Percentiles rank a stretch among this genome's conserved stretches.
Evolutionary conservation across 1,140 invertebrate species (phyloP).

Genomic region (Halotydeus destructor): DNA sequence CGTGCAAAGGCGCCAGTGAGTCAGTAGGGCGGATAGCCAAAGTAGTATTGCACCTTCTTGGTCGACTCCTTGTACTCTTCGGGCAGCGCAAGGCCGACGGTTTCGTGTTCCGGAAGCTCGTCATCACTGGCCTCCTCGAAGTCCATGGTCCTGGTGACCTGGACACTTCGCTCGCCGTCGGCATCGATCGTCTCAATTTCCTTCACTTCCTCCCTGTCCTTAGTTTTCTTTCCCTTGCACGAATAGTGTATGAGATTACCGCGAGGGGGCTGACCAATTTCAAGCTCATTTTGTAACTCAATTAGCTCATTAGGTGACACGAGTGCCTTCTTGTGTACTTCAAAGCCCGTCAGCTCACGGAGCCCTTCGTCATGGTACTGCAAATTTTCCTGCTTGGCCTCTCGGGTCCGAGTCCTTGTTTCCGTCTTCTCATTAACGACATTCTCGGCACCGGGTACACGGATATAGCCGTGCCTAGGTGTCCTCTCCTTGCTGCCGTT

Average conservation of each 20-base stretch:
- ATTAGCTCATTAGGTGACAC: conserved; percentile 15
- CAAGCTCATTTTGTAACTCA: conserved; percentile 6
- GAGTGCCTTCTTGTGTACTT: conserved; percentile 16
- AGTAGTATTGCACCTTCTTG: no score
- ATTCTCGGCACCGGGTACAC: conserved; percentile 5
- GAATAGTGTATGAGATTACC: conserved; percentile 17
- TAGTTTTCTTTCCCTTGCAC: conserved; percentile 42
- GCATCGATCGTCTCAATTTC: conserved; percentile 33
- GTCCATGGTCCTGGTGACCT: conserved; percentile 31
- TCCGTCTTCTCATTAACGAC: conserved; percentile 19
- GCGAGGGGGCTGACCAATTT: conserved; percentile 17
- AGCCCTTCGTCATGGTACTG: conserved; percentile 20
- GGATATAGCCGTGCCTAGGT: background rate
- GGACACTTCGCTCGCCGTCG: conserved; percentile 61
- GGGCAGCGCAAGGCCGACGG: background rate
- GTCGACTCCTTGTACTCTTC: no score
- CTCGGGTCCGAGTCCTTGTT: conserved; percentile 16
- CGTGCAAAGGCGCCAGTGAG: no score
- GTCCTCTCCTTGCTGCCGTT: conserved; percentile 5
- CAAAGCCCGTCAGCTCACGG: conserved; percentile 16
- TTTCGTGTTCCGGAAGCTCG: conserved; percentile 37
- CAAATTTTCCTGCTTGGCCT: conserved; percentile 19
- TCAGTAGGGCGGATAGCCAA: no score
- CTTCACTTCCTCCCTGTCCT: conserved; percentile 56
- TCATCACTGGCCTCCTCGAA: conserved; percentile 36